A percentile compares a stretch with the other conserved stretches of the same genome.
phyloP scores from a whole-genome alignment of 2,113 vertebrate genomes.

The Tachycineta bicolor region DNA sequence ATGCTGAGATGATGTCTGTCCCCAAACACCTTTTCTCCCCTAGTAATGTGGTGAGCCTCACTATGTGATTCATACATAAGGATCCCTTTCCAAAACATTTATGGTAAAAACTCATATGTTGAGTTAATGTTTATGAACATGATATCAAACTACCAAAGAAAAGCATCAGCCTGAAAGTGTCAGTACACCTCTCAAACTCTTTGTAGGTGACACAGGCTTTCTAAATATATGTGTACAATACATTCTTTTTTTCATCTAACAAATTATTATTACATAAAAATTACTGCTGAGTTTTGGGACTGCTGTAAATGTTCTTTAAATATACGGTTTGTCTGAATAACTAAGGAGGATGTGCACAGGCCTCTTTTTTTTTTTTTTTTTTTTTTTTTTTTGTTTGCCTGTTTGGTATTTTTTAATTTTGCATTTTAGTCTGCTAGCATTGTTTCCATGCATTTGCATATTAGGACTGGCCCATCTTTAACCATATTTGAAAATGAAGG shows the following conservation, averaged over 20 bases:
- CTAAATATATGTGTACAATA: background rate
- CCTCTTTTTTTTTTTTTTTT: background rate
- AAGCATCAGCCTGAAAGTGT: background rate
- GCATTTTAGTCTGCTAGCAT: background rate
- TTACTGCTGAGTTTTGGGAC: background rate
- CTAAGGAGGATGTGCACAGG: background rate
- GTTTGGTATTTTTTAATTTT: background rate
- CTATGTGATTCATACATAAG: background rate
- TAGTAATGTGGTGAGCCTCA: background rate
- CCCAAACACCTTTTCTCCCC: fast-evolving
- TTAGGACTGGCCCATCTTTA: background rate
- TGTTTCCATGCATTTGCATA: background rate
- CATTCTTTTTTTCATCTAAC: background rate
- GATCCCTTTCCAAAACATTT: background rate
- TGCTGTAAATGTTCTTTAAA: background rate
- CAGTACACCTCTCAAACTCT: background rate
- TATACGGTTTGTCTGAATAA: background rate
- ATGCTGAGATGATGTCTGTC: background rate
- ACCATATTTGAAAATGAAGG: background rate
- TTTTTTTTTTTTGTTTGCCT: background rate
- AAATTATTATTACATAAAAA: background rate
- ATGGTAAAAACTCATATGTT: background rate
- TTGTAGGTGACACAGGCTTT: background rate
- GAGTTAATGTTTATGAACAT: background rate
- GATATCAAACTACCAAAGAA: background rate